A percentile compares a stretch with the other conserved stretches of the same genome.
These are phyloP conservation scores for Ageneiosus marmoratus DNA, from an alignment of 2,113 vertebrate genomes.

Conservation along the genomic window DNA sequence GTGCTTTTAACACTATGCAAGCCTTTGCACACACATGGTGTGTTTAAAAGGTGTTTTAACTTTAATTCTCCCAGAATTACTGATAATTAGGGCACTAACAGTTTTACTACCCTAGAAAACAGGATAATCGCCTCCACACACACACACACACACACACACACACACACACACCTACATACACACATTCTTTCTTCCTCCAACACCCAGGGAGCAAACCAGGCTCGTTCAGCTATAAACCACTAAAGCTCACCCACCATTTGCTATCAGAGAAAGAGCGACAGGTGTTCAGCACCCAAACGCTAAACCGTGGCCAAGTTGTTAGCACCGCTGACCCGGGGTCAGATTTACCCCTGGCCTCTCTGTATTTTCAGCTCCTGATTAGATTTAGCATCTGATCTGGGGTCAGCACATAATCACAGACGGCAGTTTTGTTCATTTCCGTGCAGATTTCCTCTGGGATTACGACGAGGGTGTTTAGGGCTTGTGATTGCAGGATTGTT, in stretches of 20 bases:
- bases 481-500: constrained; percentile 43
- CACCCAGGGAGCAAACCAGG: constrained; percentile 38
- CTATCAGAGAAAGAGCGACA: constrained; percentile 50
- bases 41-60: constrained; percentile 44
- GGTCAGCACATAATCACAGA: constrained; percentile 37
- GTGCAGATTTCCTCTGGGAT: constrained; percentile 16
- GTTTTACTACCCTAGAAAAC: constrained; percentile 94
- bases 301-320: constrained; percentile 26
- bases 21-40: constrained; percentile 34
- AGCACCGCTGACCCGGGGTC: constrained; percentile 39
- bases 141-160: constrained; percentile 24
- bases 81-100: constrained; percentile 93
- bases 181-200: constrained; percentile 26
- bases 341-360: constrained; percentile 31
- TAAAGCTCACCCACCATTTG: constrained; percentile 54
- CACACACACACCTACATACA: constrained; percentile 25
- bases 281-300: constrained; percentile 49
- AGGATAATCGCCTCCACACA: constrained; percentile 79
- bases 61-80: constrained; percentile 69
- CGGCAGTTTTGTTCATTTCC: constrained; percentile 10
- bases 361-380: constrained; percentile 36
- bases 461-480: constrained; percentile 12
- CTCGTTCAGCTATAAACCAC: constrained; percentile 49
- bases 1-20: background rate
- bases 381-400: constrained; percentile 36